These are phyloP conservation scores for Isichthys henryi DNA, from an alignment of 2,113 vertebrate genomes.

Conservation along the genomic window DNA sequence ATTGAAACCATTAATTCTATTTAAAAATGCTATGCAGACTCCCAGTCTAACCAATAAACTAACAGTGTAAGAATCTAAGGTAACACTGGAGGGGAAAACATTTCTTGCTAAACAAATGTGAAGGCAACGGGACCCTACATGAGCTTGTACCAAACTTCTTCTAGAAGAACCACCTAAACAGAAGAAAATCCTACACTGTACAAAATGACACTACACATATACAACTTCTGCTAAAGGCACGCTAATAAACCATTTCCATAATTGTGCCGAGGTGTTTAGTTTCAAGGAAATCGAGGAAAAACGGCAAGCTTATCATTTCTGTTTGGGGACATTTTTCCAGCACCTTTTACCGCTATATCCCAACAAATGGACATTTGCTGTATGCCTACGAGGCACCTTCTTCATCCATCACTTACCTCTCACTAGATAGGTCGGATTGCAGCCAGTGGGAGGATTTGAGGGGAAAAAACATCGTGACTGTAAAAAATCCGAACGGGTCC, in stretches of 20 bases:
- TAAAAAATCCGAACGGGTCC: slow-evolving; percentile 62
- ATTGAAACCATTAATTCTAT: not conserved
- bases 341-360: not conserved
- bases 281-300: not conserved
- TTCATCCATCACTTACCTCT: slow-evolving; percentile 53
- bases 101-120: not conserved
- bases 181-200: not conserved
- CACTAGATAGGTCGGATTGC: slow-evolving; percentile 49
- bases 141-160: not conserved
- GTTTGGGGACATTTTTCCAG: not conserved
- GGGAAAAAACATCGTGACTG: slow-evolving; percentile 52
- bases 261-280: not conserved
- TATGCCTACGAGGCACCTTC: slow-evolving; percentile 12
- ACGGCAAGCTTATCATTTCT: not conserved
- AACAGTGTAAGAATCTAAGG: not conserved
- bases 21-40: not conserved
- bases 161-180: not conserved
- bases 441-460: slow-evolving; percentile 43
- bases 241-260: not conserved
- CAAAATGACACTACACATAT: not conserved
- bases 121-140: not conserved
- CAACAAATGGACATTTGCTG: not conserved
- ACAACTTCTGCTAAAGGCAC: not conserved
- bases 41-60: not conserved
- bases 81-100: not conserved